A percentile compares a stretch with the other conserved stretches of the same genome.
These are phyloP conservation scores for Rhabditoides inermis DNA, from an alignment of 2,888 invertebrate species.

Conservation along the genomic window DNA sequence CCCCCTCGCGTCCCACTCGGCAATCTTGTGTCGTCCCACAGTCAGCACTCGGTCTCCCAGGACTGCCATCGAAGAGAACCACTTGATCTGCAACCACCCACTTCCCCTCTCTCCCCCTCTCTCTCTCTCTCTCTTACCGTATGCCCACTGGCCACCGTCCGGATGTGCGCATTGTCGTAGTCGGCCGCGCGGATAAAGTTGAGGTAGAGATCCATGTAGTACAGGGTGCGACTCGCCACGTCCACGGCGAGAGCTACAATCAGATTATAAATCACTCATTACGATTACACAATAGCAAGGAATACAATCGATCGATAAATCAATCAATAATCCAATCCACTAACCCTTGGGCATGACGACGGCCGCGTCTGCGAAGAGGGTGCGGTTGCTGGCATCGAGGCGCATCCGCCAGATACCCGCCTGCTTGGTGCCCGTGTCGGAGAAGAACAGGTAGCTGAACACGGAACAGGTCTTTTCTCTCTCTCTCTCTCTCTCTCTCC, in stretches of 20 bases:
- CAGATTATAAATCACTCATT: too few relatives aligned
- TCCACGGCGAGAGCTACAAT: conserved; percentile 59
- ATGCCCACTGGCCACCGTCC: conserved; percentile 12
- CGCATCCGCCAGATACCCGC: conserved; percentile 64
- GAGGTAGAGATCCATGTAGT: conserved; percentile 65
- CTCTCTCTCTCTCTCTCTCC: too few relatives aligned
- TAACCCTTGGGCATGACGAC: conserved; percentile 73
- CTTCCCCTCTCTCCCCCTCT: conserved; percentile 3
- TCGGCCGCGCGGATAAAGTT: conserved; percentile 71
- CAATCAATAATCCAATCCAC: too few relatives aligned
- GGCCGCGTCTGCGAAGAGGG: conserved; percentile 62
- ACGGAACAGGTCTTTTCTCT: too few relatives aligned
- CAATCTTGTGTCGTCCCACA: not conserved
- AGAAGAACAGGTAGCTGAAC: conserved; percentile 67
- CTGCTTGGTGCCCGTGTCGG: conserved; percentile 66
- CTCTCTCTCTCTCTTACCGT: not conserved
- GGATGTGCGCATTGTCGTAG: conserved; percentile 73
- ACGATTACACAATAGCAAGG: too few relatives aligned
- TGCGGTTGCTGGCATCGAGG: conserved; percentile 64
- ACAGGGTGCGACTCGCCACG: conserved; percentile 60
- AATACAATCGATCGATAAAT: too few relatives aligned
- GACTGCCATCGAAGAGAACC: not conserved
- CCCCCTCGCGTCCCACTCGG: not conserved
- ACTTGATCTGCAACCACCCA: conserved; percentile 2
- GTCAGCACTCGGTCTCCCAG: not conserved